These are phyloP conservation scores for Orthonychiurus folsomi DNA, from an alignment of 2,888 invertebrate species.

Conservation along the genomic window DNA sequence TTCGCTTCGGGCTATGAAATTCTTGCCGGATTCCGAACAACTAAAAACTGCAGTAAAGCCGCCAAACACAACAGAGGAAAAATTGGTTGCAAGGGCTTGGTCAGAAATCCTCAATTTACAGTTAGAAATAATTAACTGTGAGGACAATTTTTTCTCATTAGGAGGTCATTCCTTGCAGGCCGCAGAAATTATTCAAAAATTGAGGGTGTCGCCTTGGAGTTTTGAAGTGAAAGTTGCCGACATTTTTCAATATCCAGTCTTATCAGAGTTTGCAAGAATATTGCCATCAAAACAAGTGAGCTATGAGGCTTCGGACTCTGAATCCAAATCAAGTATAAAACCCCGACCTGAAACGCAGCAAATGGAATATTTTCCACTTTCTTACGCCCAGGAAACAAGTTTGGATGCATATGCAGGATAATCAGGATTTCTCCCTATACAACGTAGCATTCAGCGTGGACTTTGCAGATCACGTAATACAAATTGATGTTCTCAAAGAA, in stretches of 20 bases:
- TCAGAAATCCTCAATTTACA: neutral
- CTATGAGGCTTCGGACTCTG: neutral
- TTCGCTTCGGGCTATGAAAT: neutral
- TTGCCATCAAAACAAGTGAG: neutral
- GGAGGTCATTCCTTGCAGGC: neutral
- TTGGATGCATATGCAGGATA: neutral
- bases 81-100: neutral
- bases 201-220: too few species aligned
- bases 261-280: neutral
- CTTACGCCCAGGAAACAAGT: neutral
- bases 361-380: neutral
- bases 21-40: neutral
- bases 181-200: neutral
- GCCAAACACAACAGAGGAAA: neutral
- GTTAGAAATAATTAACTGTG: neutral
- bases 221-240: neutral
- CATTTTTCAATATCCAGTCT: neutral
- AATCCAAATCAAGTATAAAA: too few species aligned
- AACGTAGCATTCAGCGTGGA: neutral
- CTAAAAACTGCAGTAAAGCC: neutral
- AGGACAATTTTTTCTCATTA: neutral
- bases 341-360: neutral
- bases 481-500: neutral
- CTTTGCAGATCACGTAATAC: neutral
- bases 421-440: neutral